Evolutionary conservation across 30 jellyfish, hydroid and myxozoan genomes (phyloP), one percentile per base, ranked within the genome.

Genomic region (Mastigias papua): DNA sequence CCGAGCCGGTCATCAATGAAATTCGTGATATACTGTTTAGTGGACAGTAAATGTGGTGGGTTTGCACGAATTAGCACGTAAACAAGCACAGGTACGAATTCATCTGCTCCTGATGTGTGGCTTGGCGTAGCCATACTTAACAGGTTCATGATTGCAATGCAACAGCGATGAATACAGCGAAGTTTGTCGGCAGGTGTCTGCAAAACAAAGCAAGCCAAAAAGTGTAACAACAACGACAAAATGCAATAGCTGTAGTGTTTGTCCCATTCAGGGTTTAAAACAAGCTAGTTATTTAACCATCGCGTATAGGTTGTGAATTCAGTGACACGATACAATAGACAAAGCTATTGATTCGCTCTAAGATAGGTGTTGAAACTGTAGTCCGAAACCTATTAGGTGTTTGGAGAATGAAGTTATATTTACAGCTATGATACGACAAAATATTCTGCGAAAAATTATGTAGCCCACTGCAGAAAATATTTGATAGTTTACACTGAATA

Each of bases 111-210:
- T 17, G 99, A 96, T 42, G 99, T 69, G 31, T 84, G 88, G 27
- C 71, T 81, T n/a, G 96, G 98, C 48, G 98, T 73, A 11, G 99
- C 99, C 99, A 96, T 96, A 68, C 99, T 96, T 69, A 96, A 88
- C 64, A 96, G 86, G 86, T 96, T 96, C 99, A 96, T 96, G 71
- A 96, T 96, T 74, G 99, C 90, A 25, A 96, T 81, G 76, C 99
- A 96, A 64, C 99, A 96, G 22, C 99, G 96, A 70, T 96, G 98
- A 49, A 96, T 84, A 77, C 99, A 96, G 42, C 86, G 78, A 72
- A 96, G 92, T 84, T 96, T 96, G 49, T 96, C 99, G 1, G 97
- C 97, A 31, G 99, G 97, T 26, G 99, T 96, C 99, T 96, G 73
- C 64, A 48, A 84, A 29, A 85, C 81, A 73, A 85, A 11, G n/a